These are phyloP conservation scores for Porphyrio hochstetteri DNA, from an alignment of 2,113 vertebrate genomes.

Conservation along the genomic window DNA sequence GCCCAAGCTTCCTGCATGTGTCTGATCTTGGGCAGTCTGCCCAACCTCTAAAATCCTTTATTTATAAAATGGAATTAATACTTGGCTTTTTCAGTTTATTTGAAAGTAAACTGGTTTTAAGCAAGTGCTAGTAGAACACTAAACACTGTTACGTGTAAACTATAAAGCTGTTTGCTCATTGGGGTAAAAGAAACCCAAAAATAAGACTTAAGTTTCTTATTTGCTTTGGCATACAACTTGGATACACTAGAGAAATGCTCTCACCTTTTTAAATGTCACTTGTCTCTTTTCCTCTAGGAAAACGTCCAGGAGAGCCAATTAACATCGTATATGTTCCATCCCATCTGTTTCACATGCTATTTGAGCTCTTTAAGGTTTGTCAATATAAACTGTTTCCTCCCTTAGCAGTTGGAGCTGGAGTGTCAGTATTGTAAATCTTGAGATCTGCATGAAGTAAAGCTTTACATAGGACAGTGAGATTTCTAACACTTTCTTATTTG, in stretches of 20 bases:
- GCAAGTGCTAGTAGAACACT: not conserved
- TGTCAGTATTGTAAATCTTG: not conserved
- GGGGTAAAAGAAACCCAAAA: rapidly evolving
- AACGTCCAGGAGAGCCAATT: slow-evolving; percentile 81
- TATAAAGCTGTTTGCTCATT: not conserved
- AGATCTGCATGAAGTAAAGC: not conserved
- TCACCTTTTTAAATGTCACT: not conserved
- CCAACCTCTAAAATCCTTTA: not conserved
- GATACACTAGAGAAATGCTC: not conserved
- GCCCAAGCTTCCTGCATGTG: not conserved
- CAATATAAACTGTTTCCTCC: not conserved
- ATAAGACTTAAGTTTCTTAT: not conserved
- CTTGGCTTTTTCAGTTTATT: not conserved
- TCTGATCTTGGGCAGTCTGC: not conserved
- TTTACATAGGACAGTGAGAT: not conserved
- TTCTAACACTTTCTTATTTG: not conserved
- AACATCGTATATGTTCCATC: slow-evolving; percentile 95
- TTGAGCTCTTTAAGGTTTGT: slow-evolving; percentile 97
- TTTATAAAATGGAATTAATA: not conserved
- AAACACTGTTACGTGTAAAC: not conserved
- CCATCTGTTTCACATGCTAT: slow-evolving; percentile 98
- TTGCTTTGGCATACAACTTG: not conserved
- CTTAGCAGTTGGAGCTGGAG: not conserved
- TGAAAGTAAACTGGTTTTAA: not conserved
- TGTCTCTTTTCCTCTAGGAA: slow-evolving; percentile 73